These are phyloP conservation scores for Idaea biselata DNA, from an alignment of 2,888 invertebrate species.

Conservation along the genomic window DNA sequence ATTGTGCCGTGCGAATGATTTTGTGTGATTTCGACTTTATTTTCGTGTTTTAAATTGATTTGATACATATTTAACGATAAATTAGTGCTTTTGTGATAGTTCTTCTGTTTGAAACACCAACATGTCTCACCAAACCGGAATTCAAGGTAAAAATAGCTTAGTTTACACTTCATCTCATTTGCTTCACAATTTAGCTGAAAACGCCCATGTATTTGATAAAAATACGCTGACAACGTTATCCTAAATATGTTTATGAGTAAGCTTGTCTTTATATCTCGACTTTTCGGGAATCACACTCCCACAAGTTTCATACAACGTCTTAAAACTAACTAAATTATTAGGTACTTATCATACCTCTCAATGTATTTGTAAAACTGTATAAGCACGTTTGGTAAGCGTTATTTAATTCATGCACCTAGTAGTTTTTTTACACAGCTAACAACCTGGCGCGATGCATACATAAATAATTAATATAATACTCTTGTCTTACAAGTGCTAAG, in stretches of 20 bases:
- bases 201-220: background rate
- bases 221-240: background rate
- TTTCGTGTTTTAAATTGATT: slow-evolving; percentile 18
- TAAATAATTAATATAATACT: background rate
- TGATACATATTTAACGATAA: slow-evolving; percentile 19
- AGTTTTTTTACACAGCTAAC: background rate
- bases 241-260: background rate
- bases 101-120: slow-evolving; percentile 29
- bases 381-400: too few relatives aligned
- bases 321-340: too few relatives aligned
- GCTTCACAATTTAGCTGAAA: background rate
- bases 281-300: background rate
- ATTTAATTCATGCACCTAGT: too few relatives aligned
- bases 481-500: too few relatives aligned
- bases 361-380: too few relatives aligned
- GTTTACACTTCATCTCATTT: slow-evolving; percentile 24
- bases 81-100: slow-evolving; percentile 4
- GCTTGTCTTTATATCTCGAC: background rate
- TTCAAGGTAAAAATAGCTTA: slow-evolving; percentile 83
- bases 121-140: slow-evolving; percentile 96
- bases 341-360: too few relatives aligned
- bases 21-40: slow-evolving; percentile 14
- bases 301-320: background rate
- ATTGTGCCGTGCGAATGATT: slow-evolving; percentile 10
- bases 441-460: background rate